These are phyloP conservation scores for Drosophila rellima DNA, from an alignment of 2,888 invertebrate species.

Conservation along the genomic window DNA sequence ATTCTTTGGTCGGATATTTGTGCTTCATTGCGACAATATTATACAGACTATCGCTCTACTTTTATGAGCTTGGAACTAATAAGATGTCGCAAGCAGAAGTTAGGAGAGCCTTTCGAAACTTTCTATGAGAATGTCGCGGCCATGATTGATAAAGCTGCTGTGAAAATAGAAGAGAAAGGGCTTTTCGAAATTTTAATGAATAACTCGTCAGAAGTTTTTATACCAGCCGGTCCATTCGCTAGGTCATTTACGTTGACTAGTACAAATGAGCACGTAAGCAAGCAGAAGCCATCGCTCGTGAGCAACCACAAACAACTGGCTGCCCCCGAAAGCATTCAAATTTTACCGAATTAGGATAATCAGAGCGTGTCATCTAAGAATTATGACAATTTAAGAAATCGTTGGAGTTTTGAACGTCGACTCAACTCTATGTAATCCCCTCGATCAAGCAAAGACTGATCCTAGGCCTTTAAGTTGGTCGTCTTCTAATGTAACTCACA, in stretches of 20 bases:
- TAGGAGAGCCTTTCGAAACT: not conserved
- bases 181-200: not conserved
- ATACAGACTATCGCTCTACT: not conserved
- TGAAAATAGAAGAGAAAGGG: not conserved
- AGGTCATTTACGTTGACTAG: not conserved
- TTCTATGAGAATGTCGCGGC: not conserved
- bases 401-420: too few relatives aligned
- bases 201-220: not conserved
- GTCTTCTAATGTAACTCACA: too few relatives aligned
- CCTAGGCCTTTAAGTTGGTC: too few relatives aligned
- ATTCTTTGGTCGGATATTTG: not conserved
- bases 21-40: not conserved
- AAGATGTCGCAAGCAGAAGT: not conserved
- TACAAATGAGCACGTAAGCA: not conserved
- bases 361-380: too few relatives aligned
- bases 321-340: too few relatives aligned
- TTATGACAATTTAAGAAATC: too few relatives aligned
- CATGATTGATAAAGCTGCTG: not conserved
- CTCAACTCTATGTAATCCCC: too few relatives aligned
- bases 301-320: too few relatives aligned
- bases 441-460: too few relatives aligned
- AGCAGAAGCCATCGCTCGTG: not conserved
- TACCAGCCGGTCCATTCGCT: not conserved
- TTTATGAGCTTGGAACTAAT: not conserved
- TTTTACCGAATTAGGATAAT: too few relatives aligned